Evolutionary conservation across 2,113 vertebrate species (phyloP).

Genomic region (Pelusios castaneus): DNA sequence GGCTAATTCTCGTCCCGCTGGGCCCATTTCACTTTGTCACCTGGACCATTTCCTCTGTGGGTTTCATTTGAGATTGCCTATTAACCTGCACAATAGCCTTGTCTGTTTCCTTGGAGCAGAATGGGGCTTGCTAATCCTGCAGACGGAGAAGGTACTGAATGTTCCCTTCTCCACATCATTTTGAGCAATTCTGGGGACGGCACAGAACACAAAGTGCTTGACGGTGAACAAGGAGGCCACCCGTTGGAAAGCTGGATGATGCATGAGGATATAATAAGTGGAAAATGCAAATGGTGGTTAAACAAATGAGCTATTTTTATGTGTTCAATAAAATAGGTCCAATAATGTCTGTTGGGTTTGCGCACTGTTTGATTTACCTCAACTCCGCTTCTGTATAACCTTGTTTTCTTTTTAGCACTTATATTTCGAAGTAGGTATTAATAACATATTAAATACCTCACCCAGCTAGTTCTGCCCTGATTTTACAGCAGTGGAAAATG

Average conservation of each 20-base stretch:
- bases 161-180: neutral
- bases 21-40: neutral
- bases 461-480: neutral
- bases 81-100: neutral
- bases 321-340: neutral
- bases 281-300: neutral
- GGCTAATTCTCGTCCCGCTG: neutral
- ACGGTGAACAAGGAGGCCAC: neutral
- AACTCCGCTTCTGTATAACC: neutral
- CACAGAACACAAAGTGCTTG: neutral
- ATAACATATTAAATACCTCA: neutral
- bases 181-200: neutral
- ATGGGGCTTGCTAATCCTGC: neutral
- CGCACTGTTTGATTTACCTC: slow-evolving; percentile 23
- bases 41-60: neutral
- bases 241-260: neutral
- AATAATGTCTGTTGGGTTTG: neutral
- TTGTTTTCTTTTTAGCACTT: slow-evolving; percentile 19
- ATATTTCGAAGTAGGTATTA: neutral
- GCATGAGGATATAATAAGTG: neutral
- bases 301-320: neutral
- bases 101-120: neutral
- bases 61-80: neutral
- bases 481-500: neutral
- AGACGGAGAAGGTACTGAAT: neutral